Base-by-base conservation (phyloP, 2,113 vertebrate genomes). In the Acanthochromis polyacanthus region DNA sequence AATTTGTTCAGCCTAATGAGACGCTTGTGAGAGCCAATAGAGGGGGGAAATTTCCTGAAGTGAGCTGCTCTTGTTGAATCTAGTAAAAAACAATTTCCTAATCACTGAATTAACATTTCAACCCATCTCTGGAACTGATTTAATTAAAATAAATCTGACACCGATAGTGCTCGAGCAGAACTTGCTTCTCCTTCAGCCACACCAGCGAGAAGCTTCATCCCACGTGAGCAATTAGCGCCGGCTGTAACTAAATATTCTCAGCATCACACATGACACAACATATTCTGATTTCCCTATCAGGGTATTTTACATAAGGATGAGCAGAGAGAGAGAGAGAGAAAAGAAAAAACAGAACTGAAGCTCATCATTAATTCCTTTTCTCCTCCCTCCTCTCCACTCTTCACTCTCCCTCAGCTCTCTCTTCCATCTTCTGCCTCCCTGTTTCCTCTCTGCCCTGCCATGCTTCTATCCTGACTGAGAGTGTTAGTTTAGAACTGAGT, bases 401-500 rank as follows among this genome's bases (percentile, higher is more conserved):
- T 71, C 70, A 10, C 51, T 80, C 71, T 83, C 77, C 63, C 79
- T 73, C 62, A 51, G 72, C 77, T 65, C 73, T 46, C 67, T 75
- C 73, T 57, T 69, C 64, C 69, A 65, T 78, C 81, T 67, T 56
- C 72, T 76, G 52, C 62, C 67, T 60, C 70, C 60, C 58, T 38
- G 46, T 12, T 30, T 45, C 69, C 83, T 84, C 86, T 61, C 69
- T 74, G 58, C 61, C 57, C 70, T 82, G 82, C 81, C 56, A 80
- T 71, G 77, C 81, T 80, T 86, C 84, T 22, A 81, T 78, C 85
- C 86, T 83, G 88, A 90, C 88, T 71, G 82, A 81, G 78, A 84
- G 87, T 88, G 80, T 91, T 87, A 92, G 83, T 90, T 90, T 85
- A 85, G 71, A 77, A 83, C 85, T 91, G 88, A 92, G 89, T 90